These are phyloP conservation scores for Actenoides lindsayi DNA, from an alignment of 2,113 vertebrate species.

Conservation along the genomic window DNA sequence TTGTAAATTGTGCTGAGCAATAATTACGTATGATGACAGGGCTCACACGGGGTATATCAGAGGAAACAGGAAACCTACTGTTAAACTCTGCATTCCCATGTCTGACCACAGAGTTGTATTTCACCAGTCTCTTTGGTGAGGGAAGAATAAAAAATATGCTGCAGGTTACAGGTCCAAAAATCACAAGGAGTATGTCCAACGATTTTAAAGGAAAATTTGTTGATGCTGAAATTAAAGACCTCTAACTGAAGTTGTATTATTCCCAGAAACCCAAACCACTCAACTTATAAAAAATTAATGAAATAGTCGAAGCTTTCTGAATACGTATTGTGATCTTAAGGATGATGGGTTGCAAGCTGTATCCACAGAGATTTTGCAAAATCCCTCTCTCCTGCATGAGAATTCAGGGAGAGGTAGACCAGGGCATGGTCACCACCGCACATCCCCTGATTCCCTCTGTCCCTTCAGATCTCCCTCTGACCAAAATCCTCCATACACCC, in stretches of 20 bases:
- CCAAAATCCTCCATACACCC: background rate
- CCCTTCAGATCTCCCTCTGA: background rate
- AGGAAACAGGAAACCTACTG: background rate
- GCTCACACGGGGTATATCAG: background rate
- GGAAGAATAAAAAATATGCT: background rate
- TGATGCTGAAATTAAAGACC: background rate
- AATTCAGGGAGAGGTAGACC: background rate
- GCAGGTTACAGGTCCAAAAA: background rate
- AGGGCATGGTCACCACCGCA: background rate
- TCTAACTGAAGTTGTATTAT: background rate
- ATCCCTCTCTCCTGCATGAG: background rate
- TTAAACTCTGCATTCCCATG: background rate
- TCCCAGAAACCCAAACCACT: background rate
- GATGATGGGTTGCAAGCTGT: background rate
- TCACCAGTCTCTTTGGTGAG: background rate
- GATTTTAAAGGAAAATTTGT: background rate
- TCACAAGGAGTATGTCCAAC: background rate
- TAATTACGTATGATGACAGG: conserved; percentile 18
- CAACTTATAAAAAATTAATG: background rate
- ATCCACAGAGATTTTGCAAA: background rate
- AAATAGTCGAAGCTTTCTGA: background rate
- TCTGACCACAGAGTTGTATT: background rate
- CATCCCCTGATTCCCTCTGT: background rate
- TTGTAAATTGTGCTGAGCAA: conserved; percentile 27
- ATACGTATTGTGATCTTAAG: background rate